Percentiles rank a stretch among this genome's conserved stretches.
phyloP scores from a whole-genome alignment of 2,888 invertebrate species.

The Anarsia innoxiella region DNA sequence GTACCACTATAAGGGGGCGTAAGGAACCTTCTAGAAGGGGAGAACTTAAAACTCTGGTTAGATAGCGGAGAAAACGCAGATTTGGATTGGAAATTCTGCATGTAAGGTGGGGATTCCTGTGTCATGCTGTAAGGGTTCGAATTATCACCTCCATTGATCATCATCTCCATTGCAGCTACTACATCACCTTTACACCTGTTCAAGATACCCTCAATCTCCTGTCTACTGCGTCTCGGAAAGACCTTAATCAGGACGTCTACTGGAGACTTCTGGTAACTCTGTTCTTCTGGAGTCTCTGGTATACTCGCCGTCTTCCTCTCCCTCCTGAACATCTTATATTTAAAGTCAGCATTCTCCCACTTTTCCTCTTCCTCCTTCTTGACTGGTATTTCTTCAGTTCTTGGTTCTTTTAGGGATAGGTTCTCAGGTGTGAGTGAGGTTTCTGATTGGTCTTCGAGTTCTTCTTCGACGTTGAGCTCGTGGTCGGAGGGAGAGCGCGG shows the following conservation, averaged over 20 bases:
- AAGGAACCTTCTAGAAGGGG: slow-evolving; percentile 84
- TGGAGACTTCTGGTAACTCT: slow-evolving; percentile 78
- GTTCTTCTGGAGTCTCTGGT: slow-evolving; percentile 37
- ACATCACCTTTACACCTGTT: slow-evolving; percentile 92
- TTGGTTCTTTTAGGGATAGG: slow-evolving; percentile 83
- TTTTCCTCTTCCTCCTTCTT: slow-evolving; percentile 69
- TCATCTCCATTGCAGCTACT: slow-evolving; percentile 93
- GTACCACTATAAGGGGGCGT: slow-evolving; percentile 90
- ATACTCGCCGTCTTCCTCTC: slow-evolving; percentile 41
- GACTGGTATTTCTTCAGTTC: slow-evolving; percentile 63
- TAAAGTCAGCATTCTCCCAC: slow-evolving; percentile 58
- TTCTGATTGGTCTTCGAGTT: slow-evolving; percentile 64
- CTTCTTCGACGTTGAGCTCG: slow-evolving; percentile 75
- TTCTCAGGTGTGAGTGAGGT: slow-evolving; percentile 84
- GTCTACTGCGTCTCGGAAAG: slow-evolving; percentile 90
- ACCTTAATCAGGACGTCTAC: slow-evolving; percentile 92
- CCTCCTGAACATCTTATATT: slow-evolving; percentile 57
- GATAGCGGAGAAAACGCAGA: slow-evolving; percentile 87
- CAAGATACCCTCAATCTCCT: slow-evolving; percentile 89
- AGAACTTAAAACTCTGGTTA: slow-evolving; percentile 77
- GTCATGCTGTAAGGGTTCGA: slow-evolving; percentile 49
- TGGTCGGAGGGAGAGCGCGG: slow-evolving; percentile 67
- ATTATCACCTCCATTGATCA: slow-evolving; percentile 79
- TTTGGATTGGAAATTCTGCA: slow-evolving; percentile 72
- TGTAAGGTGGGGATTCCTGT: slow-evolving; percentile 61